Base-by-base conservation (phyloP, 2,113 vertebrate genomes). In the Myanophis thanlyinensis region DNA sequence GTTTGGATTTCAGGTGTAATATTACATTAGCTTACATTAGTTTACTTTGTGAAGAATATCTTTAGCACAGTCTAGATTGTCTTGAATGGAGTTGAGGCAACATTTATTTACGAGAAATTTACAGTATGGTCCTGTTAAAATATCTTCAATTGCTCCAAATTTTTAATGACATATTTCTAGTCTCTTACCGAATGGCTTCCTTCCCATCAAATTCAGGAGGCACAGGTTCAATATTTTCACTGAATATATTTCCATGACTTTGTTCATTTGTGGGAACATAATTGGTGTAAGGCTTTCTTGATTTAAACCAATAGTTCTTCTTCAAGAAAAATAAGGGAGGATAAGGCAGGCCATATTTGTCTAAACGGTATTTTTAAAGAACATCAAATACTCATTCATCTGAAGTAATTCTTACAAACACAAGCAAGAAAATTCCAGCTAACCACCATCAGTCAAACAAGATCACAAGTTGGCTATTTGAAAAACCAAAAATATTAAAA, bases 151-250 rank as follows among this genome's bases (percentile, higher is more conserved):
- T 0, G 3, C n/a, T 35, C 23, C 51, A n/a, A 27, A 1, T 25
- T 27, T 22, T 0, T 23, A 18, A 3, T 30, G 0, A 30, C 0
- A 0, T 5, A 88, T 92, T 2, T 0, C 23, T 12, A 35, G 8
- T 5, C 49, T 20, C 40, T 94, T 97, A 99, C 99, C 99, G 98
- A 92, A 99, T 98, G 48, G 98, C 98, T 88, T 99, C 98, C 95
- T 98, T 99, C 44, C 98, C 98, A 12, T 98, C 96, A 84, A 99
- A 99, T 95, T 98, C 98, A 0, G 96, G 95, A 0, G 98, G 98
- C 85, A 99, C 95, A 0, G 98, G 97, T 93, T 99, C 99, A 0
- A 96, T 84, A 0, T 95, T 97, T 0, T 98, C 97, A 15, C 95
- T 95, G 0, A 91, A 95, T 3, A 59, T 47, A 1, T 96, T 94